phyloP scores from a whole-genome alignment of 2,113 vertebrate genomes.

The Cervus canadensis region DNA sequence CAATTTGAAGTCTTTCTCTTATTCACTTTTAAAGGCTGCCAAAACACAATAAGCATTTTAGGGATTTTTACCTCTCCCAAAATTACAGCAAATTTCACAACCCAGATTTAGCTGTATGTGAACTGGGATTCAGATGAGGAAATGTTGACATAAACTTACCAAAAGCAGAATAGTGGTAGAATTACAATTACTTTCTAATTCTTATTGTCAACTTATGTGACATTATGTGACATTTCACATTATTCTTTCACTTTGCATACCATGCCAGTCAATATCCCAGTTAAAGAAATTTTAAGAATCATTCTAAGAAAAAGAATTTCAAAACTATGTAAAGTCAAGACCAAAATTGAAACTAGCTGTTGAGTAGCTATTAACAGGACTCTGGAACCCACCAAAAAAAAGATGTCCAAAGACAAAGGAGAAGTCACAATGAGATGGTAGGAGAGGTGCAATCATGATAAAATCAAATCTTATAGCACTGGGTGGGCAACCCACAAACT shows the following conservation, averaged over 20 bases:
- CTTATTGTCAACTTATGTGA: background rate
- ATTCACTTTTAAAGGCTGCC: background rate
- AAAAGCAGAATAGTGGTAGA: background rate
- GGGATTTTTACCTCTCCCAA: background rate
- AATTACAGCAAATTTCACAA: constrained; percentile 28
- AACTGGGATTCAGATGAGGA: background rate
- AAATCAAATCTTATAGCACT: background rate
- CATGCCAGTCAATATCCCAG: background rate
- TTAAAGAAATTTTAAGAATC: constrained; percentile 40
- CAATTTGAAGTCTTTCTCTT: background rate
- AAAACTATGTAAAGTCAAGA: background rate
- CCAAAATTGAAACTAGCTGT: background rate
- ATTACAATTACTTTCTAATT: background rate
- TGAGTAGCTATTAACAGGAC: background rate
- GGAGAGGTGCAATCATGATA: background rate
- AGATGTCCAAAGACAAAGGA: background rate
- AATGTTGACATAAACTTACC: background rate
- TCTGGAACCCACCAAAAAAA: background rate
- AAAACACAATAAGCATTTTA: constrained; percentile 16
- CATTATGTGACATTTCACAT: background rate
- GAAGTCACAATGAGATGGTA: background rate
- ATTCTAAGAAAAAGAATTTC: constrained; percentile 21
- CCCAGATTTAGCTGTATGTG: background rate
- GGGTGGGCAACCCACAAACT: background rate
- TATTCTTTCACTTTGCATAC: background rate